A percentile compares a stretch with the other conserved stretches of the same genome.
Conservation (phyloP, 2,888 invertebrate genomes). For the Chironomus tentans region DNA sequence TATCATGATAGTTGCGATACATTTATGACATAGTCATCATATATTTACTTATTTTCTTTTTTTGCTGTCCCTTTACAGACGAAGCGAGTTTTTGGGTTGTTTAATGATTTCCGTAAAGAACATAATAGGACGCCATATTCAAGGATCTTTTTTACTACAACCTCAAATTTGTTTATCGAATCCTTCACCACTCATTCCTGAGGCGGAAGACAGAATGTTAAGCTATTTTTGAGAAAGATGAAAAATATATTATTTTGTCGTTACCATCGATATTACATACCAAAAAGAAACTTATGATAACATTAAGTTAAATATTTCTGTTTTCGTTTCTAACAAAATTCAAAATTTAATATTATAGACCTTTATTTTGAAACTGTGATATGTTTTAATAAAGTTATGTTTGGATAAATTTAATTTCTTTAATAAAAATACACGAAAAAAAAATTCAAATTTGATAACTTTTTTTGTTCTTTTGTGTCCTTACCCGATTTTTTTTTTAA, state of each 20-base stretch:
- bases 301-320: background rate
- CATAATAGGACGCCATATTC: conserved; percentile 57
- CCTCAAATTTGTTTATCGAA: conserved; percentile 52
- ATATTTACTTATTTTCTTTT: background rate
- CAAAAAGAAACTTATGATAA: background rate
- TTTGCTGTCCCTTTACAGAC: conserved; percentile 44
- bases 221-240: background rate
- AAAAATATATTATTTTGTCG: background rate
- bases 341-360: background rate
- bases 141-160: conserved; percentile 66
- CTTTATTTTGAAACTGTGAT: background rate
- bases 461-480: too few species aligned
- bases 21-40: background rate
- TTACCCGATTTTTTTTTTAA: too few species aligned
- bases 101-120: conserved; percentile 82
- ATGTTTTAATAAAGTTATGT: background rate
- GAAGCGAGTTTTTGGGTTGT: conserved; percentile 90
- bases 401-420: background rate
- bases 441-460: too few species aligned
- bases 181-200: conserved; percentile 36
- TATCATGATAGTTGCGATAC: background rate
- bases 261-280: background rate
- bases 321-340: background rate
- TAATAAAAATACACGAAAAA: too few species aligned
- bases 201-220: background rate